phyloP scores from a whole-genome alignment of 37 sponge, comb jelly and placozoan genomes.

The Tethya wilhelma region DNA sequence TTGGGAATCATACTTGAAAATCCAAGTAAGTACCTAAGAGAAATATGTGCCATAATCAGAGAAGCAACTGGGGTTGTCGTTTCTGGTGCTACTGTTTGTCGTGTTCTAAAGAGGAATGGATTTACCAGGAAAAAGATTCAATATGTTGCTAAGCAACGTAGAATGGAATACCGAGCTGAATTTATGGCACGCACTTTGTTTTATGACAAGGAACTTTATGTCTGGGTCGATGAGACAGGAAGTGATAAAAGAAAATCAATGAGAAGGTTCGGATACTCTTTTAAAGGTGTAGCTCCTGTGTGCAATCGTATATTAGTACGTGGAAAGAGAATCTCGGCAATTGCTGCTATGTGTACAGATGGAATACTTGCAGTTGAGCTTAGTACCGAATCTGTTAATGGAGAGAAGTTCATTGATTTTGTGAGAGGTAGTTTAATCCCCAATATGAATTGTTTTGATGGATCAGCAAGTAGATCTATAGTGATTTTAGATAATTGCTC shows the following conservation, averaged over 20 bases:
- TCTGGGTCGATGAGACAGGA: slow-evolving; percentile 71
- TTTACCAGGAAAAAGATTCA: slow-evolving; percentile 46
- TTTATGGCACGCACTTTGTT: slow-evolving; percentile 29
- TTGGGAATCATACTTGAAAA: slow-evolving; percentile 39
- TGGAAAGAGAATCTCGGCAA: slow-evolving; percentile 44
- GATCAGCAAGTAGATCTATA: slow-evolving; percentile 12
- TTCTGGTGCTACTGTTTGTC: slow-evolving; percentile 41
- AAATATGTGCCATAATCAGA: slow-evolving; percentile 27
- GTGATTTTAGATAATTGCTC: slow-evolving; percentile 52
- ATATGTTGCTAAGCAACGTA: slow-evolving; percentile 41
- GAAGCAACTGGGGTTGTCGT: slow-evolving; percentile 26
- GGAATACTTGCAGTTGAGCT: slow-evolving; percentile 40
- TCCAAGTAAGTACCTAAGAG: slow-evolving; percentile 38
- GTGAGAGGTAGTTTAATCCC: slow-evolving; percentile 34
- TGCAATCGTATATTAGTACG: slow-evolving; percentile 27
- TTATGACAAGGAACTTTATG: slow-evolving; percentile 10
- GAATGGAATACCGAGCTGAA: slow-evolving; percentile 19
- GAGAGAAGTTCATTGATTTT: slow-evolving; percentile 52
- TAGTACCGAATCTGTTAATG: slow-evolving; percentile 36
- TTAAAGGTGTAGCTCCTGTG: slow-evolving; percentile 27
- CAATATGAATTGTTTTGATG: slow-evolving; percentile 42
- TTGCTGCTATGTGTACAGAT: slow-evolving; percentile 40
- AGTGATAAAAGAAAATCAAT: slow-evolving; percentile 26
- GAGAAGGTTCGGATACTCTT: slow-evolving; percentile 36
- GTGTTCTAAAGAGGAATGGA: slow-evolving; percentile 33